Evolutionary conservation across 2,888 invertebrate species (phyloP), one percentile per base, ranked within the genome.

Genomic region (Acleris holmiana): DNA sequence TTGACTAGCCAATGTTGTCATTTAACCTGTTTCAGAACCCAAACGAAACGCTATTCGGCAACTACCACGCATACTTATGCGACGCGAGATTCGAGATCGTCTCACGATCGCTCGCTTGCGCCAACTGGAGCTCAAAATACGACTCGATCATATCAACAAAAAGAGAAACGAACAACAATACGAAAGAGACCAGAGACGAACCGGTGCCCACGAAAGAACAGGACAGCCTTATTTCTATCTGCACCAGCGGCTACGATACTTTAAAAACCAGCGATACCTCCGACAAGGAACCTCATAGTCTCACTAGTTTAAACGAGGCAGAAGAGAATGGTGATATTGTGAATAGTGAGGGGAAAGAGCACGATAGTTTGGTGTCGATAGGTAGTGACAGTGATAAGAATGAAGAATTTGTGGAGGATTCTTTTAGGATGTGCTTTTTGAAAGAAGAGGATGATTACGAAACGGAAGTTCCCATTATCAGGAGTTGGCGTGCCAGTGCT

Each of bases 41-140:
- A 67, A 90, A 91, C 79, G 96, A 96, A 70, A 96, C 95, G 64
- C 84, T 97, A 67, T 96, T 95, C 79, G 95, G 96, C 40, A 97
- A 97, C 84, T 96, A 96, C 84, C 96, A 97, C 87, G 96, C 96
- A 0, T 98, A 98, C 86, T 91, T 99, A 35, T 95, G 95, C 78
- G 97, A 97, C 83, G 98, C 98, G 0, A 94, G 96, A 69, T 94
- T 94, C 77, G 96, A 96, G 81, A 96, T 98, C 60, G 93, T 94
- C 25, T 93, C 95, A 8, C 96, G 97, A 77, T 94, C 95, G 48
- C 86, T 94, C 35, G 97, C 97, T 0, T 98, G 98, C 81, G 82
- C 89, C 0, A 92, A 93, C 60, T 99, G 98, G 98, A 95, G 95
- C 5, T 95, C 96, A 68, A 94, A 93, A 55, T 99, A 98, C 87